A percentile compares a stretch with the other conserved stretches of the same genome.
Conservation (phyloP, 2,888 invertebrate genomes). For the Poecilobothrus nobilitatus region DNA sequence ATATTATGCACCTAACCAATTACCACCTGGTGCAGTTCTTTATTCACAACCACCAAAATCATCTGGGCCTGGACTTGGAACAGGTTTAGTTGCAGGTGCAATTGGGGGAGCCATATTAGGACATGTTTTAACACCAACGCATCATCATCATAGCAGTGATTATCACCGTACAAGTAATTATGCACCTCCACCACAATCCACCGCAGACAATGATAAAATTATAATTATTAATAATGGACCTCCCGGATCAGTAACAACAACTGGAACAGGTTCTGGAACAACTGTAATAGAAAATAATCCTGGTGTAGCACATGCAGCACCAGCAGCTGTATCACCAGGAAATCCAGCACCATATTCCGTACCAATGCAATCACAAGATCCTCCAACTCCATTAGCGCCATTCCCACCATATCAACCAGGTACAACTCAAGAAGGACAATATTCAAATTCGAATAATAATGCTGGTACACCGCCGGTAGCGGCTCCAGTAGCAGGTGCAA, state of each 20-base stretch:
- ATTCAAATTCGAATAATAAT: neutral
- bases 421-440: slow-evolving; percentile 13
- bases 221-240: slow-evolving; percentile 42
- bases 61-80: slow-evolving; percentile 39
- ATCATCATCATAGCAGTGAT: slow-evolving; percentile 14
- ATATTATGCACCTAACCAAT: slow-evolving; percentile 10
- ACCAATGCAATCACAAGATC: slow-evolving; percentile 20
- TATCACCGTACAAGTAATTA: slow-evolving; percentile 27
- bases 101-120: slow-evolving; percentile 39
- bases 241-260: slow-evolving; percentile 35
- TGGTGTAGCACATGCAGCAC: slow-evolving; percentile 25
- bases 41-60: slow-evolving; percentile 29
- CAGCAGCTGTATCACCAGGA: slow-evolving; percentile 24
- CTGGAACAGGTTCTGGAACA: slow-evolving; percentile 29
- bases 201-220: slow-evolving; percentile 31
- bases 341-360: neutral
- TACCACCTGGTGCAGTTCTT: slow-evolving; percentile 34
- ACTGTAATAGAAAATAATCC: slow-evolving; percentile 27
- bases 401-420: slow-evolving; percentile 24
- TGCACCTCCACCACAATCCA: slow-evolving; percentile 25
- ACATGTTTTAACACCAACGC: slow-evolving; percentile 36
- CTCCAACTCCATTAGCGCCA: slow-evolving; percentile 21
- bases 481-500: slow-evolving; percentile 20
- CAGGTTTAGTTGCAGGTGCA: slow-evolving; percentile 38
- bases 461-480: slow-evolving; percentile 22